A percentile compares a stretch with the other conserved stretches of the same genome.
Evolutionary conservation across 1,140 invertebrate species (phyloP).

Genomic region (Cotesia chilonis): DNA sequence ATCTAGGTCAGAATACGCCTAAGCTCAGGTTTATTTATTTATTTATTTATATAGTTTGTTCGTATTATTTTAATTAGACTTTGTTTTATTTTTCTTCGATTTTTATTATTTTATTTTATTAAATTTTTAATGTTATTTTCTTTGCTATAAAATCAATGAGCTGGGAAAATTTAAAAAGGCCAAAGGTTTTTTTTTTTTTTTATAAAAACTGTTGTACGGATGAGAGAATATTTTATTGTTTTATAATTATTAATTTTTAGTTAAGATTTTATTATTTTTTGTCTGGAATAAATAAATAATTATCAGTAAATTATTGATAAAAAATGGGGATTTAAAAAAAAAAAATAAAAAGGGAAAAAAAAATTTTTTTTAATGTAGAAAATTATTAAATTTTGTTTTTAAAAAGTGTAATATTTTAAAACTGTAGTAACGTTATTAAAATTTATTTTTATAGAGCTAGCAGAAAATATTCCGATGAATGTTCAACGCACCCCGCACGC

Average conservation of each 20-base stretch:
- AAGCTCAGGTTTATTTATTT: conserved; percentile 1
- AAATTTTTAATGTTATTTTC: background rate
- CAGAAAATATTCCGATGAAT: conserved; percentile 82
- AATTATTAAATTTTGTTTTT: too few species aligned
- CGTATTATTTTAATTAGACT: conserved; percentile 7
- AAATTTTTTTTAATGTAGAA: too few species aligned
- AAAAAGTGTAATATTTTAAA: background rate
- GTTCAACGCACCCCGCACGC: conserved; percentile 85
- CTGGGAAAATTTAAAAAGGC: conserved; percentile 30
- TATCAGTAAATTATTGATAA: too few species aligned
- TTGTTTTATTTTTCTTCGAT: background rate
- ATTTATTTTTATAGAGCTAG: conserved; percentile 75
- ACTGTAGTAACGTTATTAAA: background rate
- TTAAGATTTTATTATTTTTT: too few species aligned
- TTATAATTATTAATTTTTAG: too few species aligned
- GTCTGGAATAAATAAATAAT: too few species aligned
- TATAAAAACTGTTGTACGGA: background rate
- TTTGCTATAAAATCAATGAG: background rate
- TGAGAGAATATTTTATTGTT: too few species aligned
- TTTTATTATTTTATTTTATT: background rate
- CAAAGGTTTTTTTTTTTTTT: conserved; percentile 19
- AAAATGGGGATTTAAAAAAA: too few species aligned
- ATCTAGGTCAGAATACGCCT: conserved; percentile 75
- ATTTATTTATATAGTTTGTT: background rate
- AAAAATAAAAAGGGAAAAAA: too few species aligned